Percentiles rank a stretch among this genome's conserved stretches.
Evolutionary conservation across 2,797 vertebrate species (phyloP).

Genomic region (Orientallactaga sibirica): DNA sequence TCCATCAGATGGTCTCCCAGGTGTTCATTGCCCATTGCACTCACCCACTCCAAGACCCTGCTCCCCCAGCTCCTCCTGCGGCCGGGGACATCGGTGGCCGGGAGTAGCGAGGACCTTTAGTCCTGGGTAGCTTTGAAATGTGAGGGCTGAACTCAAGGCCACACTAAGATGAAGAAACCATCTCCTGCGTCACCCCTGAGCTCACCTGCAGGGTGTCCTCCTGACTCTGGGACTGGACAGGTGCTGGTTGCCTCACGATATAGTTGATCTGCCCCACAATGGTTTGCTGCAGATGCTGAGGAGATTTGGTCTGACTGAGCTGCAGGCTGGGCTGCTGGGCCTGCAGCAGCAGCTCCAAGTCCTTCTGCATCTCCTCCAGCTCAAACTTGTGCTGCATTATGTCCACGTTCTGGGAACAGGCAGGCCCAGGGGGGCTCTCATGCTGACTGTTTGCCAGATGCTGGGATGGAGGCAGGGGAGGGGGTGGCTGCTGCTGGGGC

Average conservation of each 20-base stretch:
- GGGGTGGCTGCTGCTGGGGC: conserved; percentile 82
- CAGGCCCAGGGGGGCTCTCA: conserved; percentile 84
- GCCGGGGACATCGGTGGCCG: no score
- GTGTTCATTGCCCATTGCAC: no score
- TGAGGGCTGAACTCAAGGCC: not conserved
- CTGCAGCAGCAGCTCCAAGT: conserved; percentile 90
- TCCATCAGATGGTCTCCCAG: no score
- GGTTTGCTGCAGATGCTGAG: conserved; percentile 89
- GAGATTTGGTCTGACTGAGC: conserved; percentile 87
- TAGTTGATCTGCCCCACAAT: conserved; percentile 90
- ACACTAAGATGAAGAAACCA: not conserved
- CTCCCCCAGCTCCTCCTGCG: no score
- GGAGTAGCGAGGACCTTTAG: no score
- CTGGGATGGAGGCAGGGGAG: conserved; percentile 69
- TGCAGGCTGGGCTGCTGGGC: conserved; percentile 90
- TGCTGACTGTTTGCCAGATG: conserved; percentile 74
- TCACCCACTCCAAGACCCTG: no score
- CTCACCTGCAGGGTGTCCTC: conserved; percentile 86
- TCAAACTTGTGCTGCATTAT: conserved; percentile 90
- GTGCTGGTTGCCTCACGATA: conserved; percentile 88
- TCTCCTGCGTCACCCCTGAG: not conserved
- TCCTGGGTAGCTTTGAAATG: not conserved
- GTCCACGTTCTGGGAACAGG: conserved; percentile 89
- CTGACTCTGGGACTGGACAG: conserved; percentile 86
- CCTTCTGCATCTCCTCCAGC: conserved; percentile 91